A percentile compares a stretch with the other conserved stretches of the same genome.
Conservation (phyloP, 2,113 vertebrate species). For the Sialia sialis region DNA sequence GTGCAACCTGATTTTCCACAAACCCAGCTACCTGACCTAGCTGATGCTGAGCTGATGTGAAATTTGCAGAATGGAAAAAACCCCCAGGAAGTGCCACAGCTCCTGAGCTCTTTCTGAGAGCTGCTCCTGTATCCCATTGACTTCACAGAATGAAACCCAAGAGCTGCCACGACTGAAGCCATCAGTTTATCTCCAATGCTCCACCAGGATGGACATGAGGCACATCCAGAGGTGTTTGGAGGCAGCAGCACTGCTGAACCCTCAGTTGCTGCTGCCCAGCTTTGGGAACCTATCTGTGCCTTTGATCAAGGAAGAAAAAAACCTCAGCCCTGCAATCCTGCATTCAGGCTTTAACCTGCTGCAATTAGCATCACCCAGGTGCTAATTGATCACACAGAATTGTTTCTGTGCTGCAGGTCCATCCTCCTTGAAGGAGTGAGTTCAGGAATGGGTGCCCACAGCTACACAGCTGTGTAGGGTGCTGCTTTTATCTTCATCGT, state of each 20-base stretch:
- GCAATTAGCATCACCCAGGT: background rate
- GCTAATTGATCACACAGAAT: no score
- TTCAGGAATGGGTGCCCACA: fast-evolving
- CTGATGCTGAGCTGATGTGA: background rate
- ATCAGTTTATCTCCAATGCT: background rate
- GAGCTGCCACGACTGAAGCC: background rate
- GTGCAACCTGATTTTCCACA: background rate
- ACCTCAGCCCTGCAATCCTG: background rate
- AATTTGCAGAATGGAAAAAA: background rate
- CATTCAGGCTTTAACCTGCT: background rate
- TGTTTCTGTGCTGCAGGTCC: background rate
- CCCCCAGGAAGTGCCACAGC: background rate
- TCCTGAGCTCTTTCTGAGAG: background rate
- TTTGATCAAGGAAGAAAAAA: background rate
- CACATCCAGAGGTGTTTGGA: background rate
- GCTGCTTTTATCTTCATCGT: background rate
- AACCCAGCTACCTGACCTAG: background rate
- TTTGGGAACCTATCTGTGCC: background rate
- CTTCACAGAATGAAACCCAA: background rate
- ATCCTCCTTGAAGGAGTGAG: background rate
- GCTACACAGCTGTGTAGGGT: fast-evolving
- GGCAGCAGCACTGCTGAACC: background rate
- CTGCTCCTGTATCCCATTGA: background rate
- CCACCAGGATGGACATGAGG: background rate
- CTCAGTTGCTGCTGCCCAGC: background rate